Evolutionary conservation across 2,797 vertebrate genomes (phyloP).

Genomic region (Rachycentron canadum): DNA sequence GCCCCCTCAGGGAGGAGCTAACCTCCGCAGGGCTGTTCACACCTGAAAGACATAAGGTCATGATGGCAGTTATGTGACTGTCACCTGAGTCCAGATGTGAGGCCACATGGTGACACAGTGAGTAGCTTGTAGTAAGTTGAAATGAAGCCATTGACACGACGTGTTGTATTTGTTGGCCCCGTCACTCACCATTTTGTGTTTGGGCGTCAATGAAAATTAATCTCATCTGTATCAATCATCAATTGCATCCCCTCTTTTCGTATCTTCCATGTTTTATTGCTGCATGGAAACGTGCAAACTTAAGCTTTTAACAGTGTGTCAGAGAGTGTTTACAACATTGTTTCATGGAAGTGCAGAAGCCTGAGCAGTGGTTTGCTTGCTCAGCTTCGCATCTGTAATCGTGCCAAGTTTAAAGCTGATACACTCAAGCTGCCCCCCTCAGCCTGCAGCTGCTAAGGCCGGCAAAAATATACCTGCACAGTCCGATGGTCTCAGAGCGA

Average conservation of each 20-base stretch:
- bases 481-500: neutral
- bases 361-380: constrained; percentile 27
- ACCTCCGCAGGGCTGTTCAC: neutral
- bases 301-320: constrained; percentile 7
- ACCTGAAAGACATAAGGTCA: neutral
- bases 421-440: neutral
- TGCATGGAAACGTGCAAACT: neutral
- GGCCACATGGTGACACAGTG: no score
- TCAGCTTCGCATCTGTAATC: constrained; percentile 26
- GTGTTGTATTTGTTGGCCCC: no score
- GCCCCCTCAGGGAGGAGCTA: no score
- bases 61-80: neutral
- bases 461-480: neutral
- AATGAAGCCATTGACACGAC: no score
- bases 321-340: constrained; percentile 12
- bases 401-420: constrained; percentile 7
- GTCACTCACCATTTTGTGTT: no score
- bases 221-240: neutral
- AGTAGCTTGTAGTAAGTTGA: no score
- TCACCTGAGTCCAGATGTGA: no score
- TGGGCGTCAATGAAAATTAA: no score
- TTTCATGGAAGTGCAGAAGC: neutral
- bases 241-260: neutral
- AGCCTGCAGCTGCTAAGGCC: constrained; percentile 13
- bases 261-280: neutral